Conservation (phyloP, 2,888 invertebrate genomes). For the Drosophila ezoana region DNA sequence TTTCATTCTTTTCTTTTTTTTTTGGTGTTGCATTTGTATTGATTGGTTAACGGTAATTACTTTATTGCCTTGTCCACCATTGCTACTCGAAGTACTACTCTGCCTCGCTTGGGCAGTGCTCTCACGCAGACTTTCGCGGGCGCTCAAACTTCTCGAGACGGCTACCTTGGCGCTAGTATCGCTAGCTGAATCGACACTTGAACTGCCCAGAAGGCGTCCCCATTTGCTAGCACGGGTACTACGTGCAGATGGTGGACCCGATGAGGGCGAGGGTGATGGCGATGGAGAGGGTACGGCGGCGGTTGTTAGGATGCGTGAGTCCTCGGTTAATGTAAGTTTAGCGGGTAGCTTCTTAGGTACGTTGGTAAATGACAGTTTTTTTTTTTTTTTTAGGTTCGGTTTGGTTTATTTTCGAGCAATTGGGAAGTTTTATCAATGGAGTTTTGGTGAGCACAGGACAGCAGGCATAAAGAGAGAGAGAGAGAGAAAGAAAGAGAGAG, state of each 20-base stretch:
- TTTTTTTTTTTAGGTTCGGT: slow-evolving; percentile 27
- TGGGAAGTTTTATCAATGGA: slow-evolving; percentile 24
- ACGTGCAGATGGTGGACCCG: slow-evolving; percentile 86
- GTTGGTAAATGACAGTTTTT: slow-evolving; percentile 16
- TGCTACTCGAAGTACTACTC: slow-evolving; percentile 85
- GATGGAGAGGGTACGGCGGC: slow-evolving; percentile 84
- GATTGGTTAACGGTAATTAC: slow-evolving; percentile 80
- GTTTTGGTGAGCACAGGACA: slow-evolving; percentile 51
- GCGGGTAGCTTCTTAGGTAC: slow-evolving; percentile 85
- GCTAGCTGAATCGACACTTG: slow-evolving; percentile 90
- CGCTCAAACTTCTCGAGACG: slow-evolving; percentile 87
- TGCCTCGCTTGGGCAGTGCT: slow-evolving; percentile 85
- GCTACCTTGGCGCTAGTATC: slow-evolving; percentile 87
- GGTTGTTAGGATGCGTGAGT: slow-evolving; percentile 84
- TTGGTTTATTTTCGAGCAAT: slow-evolving; percentile 48
- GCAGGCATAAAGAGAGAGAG: slow-evolving; percentile 22
- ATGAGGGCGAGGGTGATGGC: slow-evolving; percentile 85
- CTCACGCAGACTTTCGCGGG: slow-evolving; percentile 86
- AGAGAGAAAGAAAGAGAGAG: slow-evolving; percentile 37
- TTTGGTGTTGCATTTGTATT: slow-evolving; percentile 19
- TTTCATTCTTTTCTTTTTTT: background rate
- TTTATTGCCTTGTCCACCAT: slow-evolving; percentile 86
- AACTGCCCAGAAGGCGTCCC: slow-evolving; percentile 92
- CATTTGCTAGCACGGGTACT: slow-evolving; percentile 89
- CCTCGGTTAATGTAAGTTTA: slow-evolving; percentile 85